Evolutionary conservation across 2,888 invertebrate genomes (phyloP).

Genomic region (Epirrhoe alternata): DNA sequence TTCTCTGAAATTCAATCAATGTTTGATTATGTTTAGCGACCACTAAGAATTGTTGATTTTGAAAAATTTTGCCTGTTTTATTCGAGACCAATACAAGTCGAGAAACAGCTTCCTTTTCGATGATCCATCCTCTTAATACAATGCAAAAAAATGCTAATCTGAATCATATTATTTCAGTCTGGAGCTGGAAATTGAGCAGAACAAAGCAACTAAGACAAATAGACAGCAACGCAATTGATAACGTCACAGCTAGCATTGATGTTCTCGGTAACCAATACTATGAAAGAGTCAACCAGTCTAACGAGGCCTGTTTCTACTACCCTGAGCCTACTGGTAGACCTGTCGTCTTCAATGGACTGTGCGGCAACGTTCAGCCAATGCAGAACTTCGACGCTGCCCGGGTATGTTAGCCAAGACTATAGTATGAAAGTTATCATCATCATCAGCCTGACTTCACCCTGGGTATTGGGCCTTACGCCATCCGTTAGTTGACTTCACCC

Average conservation of each 20-base stretch:
- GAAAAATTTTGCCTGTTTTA: too few relatives aligned
- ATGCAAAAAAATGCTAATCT: not conserved
- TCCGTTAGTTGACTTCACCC: too few relatives aligned
- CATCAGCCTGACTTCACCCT: too few relatives aligned
- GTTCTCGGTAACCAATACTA: conserved; percentile 61
- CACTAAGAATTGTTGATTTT: too few relatives aligned
- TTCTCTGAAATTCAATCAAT: too few relatives aligned
- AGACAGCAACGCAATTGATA: conserved; percentile 52
- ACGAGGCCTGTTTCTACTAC: conserved; percentile 63
- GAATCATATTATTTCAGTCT: conserved; percentile 51
- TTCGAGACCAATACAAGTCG: too few relatives aligned
- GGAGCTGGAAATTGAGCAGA: conserved; percentile 72
- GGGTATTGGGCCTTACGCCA: too few relatives aligned
- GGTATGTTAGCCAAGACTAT: conserved; percentile 48
- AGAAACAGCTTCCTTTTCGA: too few relatives aligned
- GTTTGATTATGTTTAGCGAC: too few relatives aligned
- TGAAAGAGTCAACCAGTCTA: conserved; percentile 55
- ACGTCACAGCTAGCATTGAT: conserved; percentile 50
- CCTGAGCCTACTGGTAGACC: conserved; percentile 53
- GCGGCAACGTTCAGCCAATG: conserved; percentile 59
- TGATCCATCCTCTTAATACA: too few relatives aligned
- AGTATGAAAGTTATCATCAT: too few relatives aligned
- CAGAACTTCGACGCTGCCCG: conserved; percentile 54
- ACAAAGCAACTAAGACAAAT: conserved; percentile 48
- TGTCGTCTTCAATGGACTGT: conserved; percentile 62